These are phyloP conservation scores for Eremophila alpestris DNA, from an alignment of 2,797 vertebrate genomes.

Conservation along the genomic window DNA sequence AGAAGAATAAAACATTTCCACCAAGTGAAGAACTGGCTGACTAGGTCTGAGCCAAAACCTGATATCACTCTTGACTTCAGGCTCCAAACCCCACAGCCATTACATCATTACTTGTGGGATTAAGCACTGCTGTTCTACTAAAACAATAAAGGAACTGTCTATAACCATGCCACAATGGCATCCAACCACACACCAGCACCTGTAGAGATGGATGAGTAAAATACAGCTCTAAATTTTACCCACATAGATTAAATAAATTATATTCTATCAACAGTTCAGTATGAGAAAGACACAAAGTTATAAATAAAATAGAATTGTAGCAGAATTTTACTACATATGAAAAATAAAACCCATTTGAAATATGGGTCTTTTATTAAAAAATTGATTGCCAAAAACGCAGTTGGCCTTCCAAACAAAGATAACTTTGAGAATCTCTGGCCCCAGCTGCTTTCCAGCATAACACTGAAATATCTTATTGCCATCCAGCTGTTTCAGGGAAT, in stretches of 20 bases:
- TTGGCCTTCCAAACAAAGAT: background rate
- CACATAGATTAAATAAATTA: background rate
- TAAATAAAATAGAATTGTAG: background rate
- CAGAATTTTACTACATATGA: background rate
- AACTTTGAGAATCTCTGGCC: background rate
- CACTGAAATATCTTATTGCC: background rate
- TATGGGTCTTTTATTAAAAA: background rate
- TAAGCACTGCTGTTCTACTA: background rate
- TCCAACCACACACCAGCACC: background rate
- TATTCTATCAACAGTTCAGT: background rate
- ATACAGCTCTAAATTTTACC: background rate
- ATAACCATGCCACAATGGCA: background rate
- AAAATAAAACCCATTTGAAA: background rate
- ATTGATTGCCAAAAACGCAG: background rate
- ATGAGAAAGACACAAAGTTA: background rate
- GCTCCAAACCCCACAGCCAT: background rate
- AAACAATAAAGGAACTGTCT: background rate
- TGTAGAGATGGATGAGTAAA: background rate
- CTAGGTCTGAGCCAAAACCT: background rate
- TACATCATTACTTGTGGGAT: constrained; percentile 11
- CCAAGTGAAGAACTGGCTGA: background rate
- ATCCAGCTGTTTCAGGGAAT: background rate
- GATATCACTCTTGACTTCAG: background rate
- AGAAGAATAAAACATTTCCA: background rate
- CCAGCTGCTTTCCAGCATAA: background rate